These are phyloP conservation scores for Griposia aprilina DNA, from an alignment of 2,888 invertebrate genomes.

Conservation along the genomic window DNA sequence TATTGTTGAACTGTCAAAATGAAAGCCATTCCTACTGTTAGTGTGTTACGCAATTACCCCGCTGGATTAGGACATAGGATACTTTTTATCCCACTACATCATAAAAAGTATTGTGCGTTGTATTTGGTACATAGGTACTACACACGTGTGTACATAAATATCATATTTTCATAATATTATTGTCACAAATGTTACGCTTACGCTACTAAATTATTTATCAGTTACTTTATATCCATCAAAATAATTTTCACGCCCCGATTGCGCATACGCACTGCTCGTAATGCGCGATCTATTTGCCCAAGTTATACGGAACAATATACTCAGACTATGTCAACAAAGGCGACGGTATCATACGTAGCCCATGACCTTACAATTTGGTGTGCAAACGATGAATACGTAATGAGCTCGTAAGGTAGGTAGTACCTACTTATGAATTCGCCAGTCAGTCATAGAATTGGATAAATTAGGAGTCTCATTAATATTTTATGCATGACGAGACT, in stretches of 20 bases:
- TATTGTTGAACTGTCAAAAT: too few species aligned
- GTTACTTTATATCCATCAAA: neutral
- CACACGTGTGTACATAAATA: constrained; percentile 12
- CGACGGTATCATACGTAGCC: constrained; percentile 10
- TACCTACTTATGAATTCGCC: constrained; percentile 18
- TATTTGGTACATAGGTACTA: neutral
- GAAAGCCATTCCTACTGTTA: too few species aligned
- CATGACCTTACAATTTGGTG: constrained; percentile 60
- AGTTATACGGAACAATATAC: constrained; percentile 44
- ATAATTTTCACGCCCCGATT: constrained; percentile 33
- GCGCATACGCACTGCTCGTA: constrained; percentile 15
- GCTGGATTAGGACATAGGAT: too few species aligned
- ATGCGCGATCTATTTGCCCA: constrained; percentile 46
- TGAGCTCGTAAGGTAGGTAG: constrained; percentile 16
- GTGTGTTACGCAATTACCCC: too few species aligned
- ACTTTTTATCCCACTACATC: too few species aligned
- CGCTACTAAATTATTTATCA: constrained; percentile 2
- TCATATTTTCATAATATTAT: too few species aligned
- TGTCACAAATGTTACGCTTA: neutral
- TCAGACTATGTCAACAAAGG: constrained; percentile 43
- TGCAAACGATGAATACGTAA: constrained; percentile 49
- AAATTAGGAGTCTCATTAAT: constrained; percentile 29
- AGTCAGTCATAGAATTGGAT: constrained; percentile 27
- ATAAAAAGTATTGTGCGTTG: neutral
- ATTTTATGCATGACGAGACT: constrained; percentile 29